A percentile compares a stretch with the other conserved stretches of the same genome.
Conservation (phyloP, 1,140 invertebrate genomes). For the Melipona quadrifasciata region DNA sequence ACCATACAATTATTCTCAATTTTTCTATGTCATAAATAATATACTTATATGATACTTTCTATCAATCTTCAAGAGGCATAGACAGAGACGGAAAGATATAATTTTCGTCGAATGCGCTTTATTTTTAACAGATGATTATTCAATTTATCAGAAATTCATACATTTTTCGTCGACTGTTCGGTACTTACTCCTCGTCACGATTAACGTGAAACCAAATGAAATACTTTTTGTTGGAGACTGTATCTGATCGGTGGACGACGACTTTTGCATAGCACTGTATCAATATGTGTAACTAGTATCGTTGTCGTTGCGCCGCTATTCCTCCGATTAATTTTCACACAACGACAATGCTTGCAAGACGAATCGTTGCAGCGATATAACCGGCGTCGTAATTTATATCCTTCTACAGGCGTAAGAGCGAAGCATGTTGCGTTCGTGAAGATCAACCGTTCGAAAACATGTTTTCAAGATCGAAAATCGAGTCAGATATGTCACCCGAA, state of each 20-base stretch:
- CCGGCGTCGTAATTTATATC: background rate
- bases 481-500: constrained; percentile 60
- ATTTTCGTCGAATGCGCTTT: background rate
- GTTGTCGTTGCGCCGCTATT: constrained; percentile 14
- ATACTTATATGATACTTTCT: background rate
- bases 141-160: background rate
- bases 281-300: background rate
- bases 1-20: background rate
- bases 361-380: background rate
- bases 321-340: constrained; percentile 25
- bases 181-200: background rate
- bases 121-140: background rate
- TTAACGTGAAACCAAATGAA: background rate
- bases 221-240: constrained; percentile 17
- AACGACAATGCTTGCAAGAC: background rate
- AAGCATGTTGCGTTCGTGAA: background rate
- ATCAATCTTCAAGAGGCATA: background rate
- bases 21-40: background rate
- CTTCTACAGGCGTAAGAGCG: background rate
- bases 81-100: background rate
- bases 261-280: constrained; percentile 48
- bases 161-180: background rate
- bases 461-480: background rate
- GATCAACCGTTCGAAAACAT: background rate
- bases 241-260: constrained; percentile 7